phyloP scores from a whole-genome alignment of 2,797 vertebrate genomes.

The Amblyopsis hoosieri region DNA sequence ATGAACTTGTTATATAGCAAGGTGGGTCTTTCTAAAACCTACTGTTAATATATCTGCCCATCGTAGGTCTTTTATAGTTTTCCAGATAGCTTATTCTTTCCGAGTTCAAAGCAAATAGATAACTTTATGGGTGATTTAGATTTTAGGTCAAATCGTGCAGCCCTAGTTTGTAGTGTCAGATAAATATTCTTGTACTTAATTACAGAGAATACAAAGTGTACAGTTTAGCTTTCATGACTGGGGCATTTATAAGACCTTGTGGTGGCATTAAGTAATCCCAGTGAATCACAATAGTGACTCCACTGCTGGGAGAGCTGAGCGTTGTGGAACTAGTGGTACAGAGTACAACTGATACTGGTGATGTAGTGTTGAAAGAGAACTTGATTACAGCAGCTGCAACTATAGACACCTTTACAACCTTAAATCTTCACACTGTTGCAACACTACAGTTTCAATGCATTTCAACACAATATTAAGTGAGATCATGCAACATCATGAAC shows the following conservation, averaged over 20 bases:
- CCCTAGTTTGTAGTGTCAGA: slow-evolving; percentile 35
- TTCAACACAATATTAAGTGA: too few relatives aligned
- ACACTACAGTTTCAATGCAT: background rate
- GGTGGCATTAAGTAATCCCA: slow-evolving; percentile 63
- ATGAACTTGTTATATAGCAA: too few relatives aligned
- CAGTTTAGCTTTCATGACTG: slow-evolving; percentile 27
- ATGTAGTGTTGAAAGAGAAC: background rate
- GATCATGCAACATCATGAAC: slow-evolving; percentile 2
- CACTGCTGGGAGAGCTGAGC: slow-evolving; percentile 19
- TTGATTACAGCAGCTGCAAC: background rate
- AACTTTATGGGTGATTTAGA: too few relatives aligned
- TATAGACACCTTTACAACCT: background rate
- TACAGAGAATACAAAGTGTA: slow-evolving; percentile 28
- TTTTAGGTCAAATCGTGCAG: too few relatives aligned
- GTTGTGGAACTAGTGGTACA: background rate
- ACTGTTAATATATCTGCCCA: too few relatives aligned
- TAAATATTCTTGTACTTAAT: slow-evolving; percentile 34
- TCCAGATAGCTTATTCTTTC: too few relatives aligned
- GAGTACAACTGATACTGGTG: background rate
- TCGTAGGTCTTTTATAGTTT: too few relatives aligned
- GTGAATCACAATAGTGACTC: slow-evolving; percentile 55
- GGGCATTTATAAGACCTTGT: slow-evolving; percentile 43
- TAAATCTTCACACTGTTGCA: background rate
- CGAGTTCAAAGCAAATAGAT: too few relatives aligned
- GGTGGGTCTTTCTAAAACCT: too few relatives aligned